These are phyloP conservation scores for Ctenochaetus hawaiiensis DNA, from an alignment of 2,797 vertebrate species.

Conservation along the genomic window DNA sequence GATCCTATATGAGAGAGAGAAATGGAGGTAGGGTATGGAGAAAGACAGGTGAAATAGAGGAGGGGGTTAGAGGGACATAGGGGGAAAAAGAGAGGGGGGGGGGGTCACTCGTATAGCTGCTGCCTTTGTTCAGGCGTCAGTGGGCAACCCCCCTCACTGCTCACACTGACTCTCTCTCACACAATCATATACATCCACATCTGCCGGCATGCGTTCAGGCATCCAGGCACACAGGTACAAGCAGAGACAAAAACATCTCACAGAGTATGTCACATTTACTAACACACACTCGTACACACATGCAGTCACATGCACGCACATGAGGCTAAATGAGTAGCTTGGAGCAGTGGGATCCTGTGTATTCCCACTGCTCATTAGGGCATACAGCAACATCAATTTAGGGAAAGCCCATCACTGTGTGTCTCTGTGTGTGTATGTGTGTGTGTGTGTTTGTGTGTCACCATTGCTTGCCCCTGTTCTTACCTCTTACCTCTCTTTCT, in stretches of 20 bases:
- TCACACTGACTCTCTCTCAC: slow-evolving; percentile 7
- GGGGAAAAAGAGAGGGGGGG: not conserved
- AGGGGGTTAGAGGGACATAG: not conserved
- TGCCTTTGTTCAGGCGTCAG: slow-evolving; percentile 68
- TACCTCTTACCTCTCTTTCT: slow-evolving; percentile 22
- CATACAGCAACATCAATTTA: slow-evolving; percentile 74
- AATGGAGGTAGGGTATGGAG: slow-evolving; percentile 13
- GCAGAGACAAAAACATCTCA: slow-evolving; percentile 47
- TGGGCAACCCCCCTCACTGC: slow-evolving; percentile 33
- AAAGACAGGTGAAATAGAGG: slow-evolving; percentile 3
- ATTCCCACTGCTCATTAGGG: slow-evolving; percentile 77
- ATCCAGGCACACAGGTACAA: slow-evolving; percentile 14
- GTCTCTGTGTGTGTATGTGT: slow-evolving; percentile 35
- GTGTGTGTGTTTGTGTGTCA: slow-evolving; percentile 36
- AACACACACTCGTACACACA: slow-evolving; percentile 1
- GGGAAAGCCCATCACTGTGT: slow-evolving; percentile 59
- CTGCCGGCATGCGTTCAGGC: slow-evolving; percentile 3
- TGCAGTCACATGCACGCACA: slow-evolving; percentile 23
- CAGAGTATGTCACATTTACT: slow-evolving; percentile 38
- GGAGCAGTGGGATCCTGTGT: slow-evolving; percentile 56
- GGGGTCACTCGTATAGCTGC: slow-evolving; percentile 41
- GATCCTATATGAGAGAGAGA: slow-evolving; percentile 8
- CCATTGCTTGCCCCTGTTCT: slow-evolving; percentile 23
- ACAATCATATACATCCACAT: slow-evolving; percentile 15
- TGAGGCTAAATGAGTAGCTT: slow-evolving; percentile 58